Evolutionary conservation across 2,113 vertebrate species (phyloP), one percentile per base, ranked within the genome.

Genomic region (Cololabis saira): DNA sequence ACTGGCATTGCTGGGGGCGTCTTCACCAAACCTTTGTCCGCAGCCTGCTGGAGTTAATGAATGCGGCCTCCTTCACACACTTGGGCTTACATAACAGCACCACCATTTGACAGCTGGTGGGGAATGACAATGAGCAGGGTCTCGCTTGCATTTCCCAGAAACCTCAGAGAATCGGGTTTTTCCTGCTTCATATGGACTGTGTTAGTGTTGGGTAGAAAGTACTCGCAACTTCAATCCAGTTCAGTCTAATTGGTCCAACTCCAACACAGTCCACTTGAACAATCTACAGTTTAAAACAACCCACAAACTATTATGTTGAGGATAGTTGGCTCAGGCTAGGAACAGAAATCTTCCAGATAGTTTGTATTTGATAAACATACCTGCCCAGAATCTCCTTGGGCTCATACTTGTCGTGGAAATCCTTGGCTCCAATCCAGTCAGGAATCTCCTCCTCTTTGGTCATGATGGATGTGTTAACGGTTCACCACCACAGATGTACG

Each of bases 321-420:
- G 33, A 37, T 37, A 37, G 33, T 4, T 7, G 33, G 33, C 1
- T 37, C 33, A 37, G 33, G 10, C 33, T 37, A 9, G 33, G 33
- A 37, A 37, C 33, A 37, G 33, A 37, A 37, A 11, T 27, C 24
- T 27, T 27, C 24, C 24, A 3, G 24, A 27, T 15, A 1, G 16
- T 45, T 15, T 1, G 11, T 42, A 0, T 11, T 40, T 19, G 0
- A 3, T 19, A 8, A 63, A 74, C 74, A 14, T 88, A 93, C 93
- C 93, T 92, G 87, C 92, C 91, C 45, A 93, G 89, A 71, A 99
- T 77, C 85, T 99, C 97, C 85, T 98, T 99, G 0, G 97, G 93
- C 12, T 98, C 97, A 61, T 99, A 99, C 76, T 97, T 99, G 70
- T 96, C 93, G 5, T 99, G 98, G 71, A 99, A 99, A 68, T 96